Conservation (phyloP, 2,888 invertebrate species). For the Tachystola acroxantha region DNA sequence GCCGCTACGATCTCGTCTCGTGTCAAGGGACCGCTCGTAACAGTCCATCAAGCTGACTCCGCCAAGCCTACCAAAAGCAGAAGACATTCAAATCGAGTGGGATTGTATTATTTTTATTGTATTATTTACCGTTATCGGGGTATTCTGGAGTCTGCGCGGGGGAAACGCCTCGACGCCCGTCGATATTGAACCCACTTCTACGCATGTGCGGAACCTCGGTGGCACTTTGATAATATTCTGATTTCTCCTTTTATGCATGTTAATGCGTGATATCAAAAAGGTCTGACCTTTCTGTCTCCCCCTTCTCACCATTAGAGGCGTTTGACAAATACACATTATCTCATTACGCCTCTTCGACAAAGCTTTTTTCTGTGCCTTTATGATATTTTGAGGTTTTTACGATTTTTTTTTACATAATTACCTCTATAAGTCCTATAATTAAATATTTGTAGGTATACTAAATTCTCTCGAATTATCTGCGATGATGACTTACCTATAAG, state of each 20-base stretch:
- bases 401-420: too few species aligned
- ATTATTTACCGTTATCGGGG: constrained; percentile 62
- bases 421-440: too few species aligned
- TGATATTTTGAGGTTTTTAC: too few species aligned
- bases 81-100: constrained; percentile 57
- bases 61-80: constrained; percentile 27
- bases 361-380: background rate
- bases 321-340: constrained; percentile 33
- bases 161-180: constrained; percentile 34
- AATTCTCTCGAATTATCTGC: too few species aligned
- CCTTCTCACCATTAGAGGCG: constrained; percentile 30
- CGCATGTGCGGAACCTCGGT: constrained; percentile 65
- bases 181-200: constrained; percentile 45
- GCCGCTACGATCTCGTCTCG: constrained; percentile 25
- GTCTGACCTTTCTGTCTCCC: constrained; percentile 39
- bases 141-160: constrained; percentile 44
- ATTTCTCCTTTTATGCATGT: constrained; percentile 68
- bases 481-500: too few species aligned
- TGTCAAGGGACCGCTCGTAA: constrained; percentile 27
- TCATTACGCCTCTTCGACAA: constrained; percentile 9
- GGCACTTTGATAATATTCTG: constrained; percentile 60
- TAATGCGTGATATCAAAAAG: constrained; percentile 58
- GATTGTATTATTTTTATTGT: constrained; percentile 69
- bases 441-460: too few species aligned
- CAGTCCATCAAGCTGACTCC: constrained; percentile 26